Conservation (phyloP, 1,140 invertebrate genomes). For the Megalopta genalis region DNA sequence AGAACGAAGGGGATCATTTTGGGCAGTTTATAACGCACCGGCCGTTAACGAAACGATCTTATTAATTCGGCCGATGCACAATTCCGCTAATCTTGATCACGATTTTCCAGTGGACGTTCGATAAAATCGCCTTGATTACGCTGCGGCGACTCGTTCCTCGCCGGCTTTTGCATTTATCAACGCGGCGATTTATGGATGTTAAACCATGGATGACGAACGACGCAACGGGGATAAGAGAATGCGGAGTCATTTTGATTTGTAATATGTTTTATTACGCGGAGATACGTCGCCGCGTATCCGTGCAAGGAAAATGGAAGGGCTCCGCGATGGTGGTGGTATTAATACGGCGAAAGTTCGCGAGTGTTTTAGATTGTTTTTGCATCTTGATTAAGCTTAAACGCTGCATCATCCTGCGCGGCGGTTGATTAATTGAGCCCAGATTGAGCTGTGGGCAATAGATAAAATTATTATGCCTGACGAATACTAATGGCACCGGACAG, state of each 20-base stretch:
- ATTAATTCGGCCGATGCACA: neutral
- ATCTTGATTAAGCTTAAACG: too few species aligned
- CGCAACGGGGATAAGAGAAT: neutral
- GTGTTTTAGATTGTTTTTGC: too few species aligned
- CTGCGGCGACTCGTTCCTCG: neutral
- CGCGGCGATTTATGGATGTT: neutral
- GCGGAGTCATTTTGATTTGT: too few species aligned
- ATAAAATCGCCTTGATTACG: neutral
- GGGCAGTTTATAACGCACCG: too few species aligned
- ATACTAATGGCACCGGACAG: too few species aligned
- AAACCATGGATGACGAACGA: neutral
- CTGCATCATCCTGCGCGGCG: too few species aligned
- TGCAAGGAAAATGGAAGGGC: neutral
- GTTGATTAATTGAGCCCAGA: too few species aligned
- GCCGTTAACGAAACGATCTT: constrained; percentile 1
- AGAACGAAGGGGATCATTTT: too few species aligned
- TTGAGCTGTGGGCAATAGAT: too few species aligned
- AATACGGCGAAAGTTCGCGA: too few species aligned
- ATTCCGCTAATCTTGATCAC: neutral
- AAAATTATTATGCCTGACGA: too few species aligned
- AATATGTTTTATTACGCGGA: neutral
- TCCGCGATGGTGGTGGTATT: too few species aligned
- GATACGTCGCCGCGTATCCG: neutral
- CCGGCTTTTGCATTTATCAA: neutral
- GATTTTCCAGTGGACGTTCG: neutral